phyloP scores from a whole-genome alignment of 2,888 invertebrate species.

The Himalopsyche anomala region DNA sequence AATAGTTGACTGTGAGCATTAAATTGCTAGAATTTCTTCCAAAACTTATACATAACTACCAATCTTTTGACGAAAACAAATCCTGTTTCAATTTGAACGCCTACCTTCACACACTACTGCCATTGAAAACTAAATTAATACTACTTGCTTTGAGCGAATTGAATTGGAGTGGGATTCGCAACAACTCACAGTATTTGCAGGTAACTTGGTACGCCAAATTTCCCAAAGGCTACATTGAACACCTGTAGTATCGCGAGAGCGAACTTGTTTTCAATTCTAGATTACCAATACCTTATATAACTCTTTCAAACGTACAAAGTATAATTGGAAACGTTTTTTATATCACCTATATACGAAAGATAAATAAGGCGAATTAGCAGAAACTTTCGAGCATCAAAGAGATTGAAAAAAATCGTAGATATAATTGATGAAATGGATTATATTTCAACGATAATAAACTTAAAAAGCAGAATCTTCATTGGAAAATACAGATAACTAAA shows the following conservation, averaged over 20 bases:
- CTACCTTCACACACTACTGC: background rate
- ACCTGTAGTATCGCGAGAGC: conserved; percentile 7
- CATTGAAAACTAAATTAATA: conserved; percentile 43
- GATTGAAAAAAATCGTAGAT: background rate
- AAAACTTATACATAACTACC: no score
- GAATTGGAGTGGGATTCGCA: background rate
- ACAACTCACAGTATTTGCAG: conserved; percentile 28
- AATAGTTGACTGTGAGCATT: no score
- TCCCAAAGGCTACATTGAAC: conserved; percentile 40
- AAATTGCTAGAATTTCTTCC: no score
- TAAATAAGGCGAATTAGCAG: background rate
- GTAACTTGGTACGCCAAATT: conserved; percentile 34
- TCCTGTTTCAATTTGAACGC: background rate
- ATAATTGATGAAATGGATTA: no score
- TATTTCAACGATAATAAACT: no score
- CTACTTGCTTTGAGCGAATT: conserved; percentile 42
- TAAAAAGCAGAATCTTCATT: no score
- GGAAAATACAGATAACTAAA: no score
- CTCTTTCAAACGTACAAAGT: conserved; percentile 27
- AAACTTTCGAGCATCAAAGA: background rate
- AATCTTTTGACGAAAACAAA: no score
- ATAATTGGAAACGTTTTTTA: conserved; percentile 31
- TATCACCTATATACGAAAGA: background rate
- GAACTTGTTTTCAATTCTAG: conserved; percentile 36
- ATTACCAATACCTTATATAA: conserved; percentile 23